Percentiles rank a stretch among this genome's conserved stretches.
These are phyloP conservation scores for Orthosia cruda DNA, from an alignment of 2,888 invertebrate genomes.

Conservation along the genomic window DNA sequence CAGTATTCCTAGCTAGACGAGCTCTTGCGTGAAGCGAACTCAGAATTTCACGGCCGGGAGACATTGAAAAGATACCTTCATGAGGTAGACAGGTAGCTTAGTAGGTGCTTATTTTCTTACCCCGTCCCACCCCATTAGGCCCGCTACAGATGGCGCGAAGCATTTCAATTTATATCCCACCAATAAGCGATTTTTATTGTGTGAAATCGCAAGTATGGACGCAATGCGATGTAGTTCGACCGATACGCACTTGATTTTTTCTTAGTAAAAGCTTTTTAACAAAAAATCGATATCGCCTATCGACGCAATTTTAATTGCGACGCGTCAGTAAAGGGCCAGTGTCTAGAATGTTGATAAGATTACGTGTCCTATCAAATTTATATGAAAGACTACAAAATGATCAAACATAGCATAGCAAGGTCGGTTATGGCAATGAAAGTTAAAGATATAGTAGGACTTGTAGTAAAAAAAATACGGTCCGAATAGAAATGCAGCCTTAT, in stretches of 20 bases:
- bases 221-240: too few species aligned
- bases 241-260: too few species aligned
- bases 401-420: neutral
- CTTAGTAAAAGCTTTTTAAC: too few species aligned
- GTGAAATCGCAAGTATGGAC: too few species aligned
- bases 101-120: neutral
- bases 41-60: slow-evolving; percentile 38
- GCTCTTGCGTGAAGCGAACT: slow-evolving; percentile 19
- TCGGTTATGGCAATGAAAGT: slow-evolving; percentile 1
- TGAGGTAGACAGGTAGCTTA: neutral
- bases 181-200: too few species aligned
- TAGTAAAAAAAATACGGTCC: neutral
- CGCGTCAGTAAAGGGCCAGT: too few species aligned
- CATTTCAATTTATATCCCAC: too few species aligned
- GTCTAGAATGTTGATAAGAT: slow-evolving; percentile 22
- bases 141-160: too few species aligned
- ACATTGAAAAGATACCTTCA: slow-evolving; percentile 11
- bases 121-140: too few species aligned
- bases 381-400: slow-evolving; percentile 32
- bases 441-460: neutral
- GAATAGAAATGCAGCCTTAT: too few species aligned
- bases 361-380: slow-evolving; percentile 36
- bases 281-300: too few species aligned
- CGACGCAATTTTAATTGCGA: too few species aligned
- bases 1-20: slow-evolving; percentile 27